Conservation (phyloP, 2,113 vertebrate species). For the Platanista minor region DNA sequence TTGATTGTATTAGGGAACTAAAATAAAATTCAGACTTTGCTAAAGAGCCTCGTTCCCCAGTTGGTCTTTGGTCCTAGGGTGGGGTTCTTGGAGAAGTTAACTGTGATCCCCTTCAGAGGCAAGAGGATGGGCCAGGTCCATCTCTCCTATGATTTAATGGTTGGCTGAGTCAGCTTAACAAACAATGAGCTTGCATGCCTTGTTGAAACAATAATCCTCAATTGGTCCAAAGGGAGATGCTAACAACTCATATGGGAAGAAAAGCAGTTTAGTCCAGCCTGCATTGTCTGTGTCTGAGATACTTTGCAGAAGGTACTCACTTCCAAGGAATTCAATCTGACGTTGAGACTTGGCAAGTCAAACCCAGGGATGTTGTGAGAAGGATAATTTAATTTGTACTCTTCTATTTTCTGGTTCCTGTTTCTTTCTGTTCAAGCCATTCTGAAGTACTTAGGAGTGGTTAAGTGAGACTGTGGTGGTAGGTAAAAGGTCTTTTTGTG, state of each 20-base stretch:
- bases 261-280: background rate
- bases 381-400: background rate
- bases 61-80: background rate
- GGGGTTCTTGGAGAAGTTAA: background rate
- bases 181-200: constrained; percentile 3
- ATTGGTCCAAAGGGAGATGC: background rate
- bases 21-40: constrained; percentile 9
- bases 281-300: background rate
- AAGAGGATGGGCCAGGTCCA: background rate
- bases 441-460: background rate
- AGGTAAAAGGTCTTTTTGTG: background rate
- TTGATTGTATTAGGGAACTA: background rate
- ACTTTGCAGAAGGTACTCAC: background rate
- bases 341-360: background rate
- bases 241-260: background rate
- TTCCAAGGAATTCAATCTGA: background rate
- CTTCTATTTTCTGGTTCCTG: background rate
- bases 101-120: background rate
- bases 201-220: background rate
- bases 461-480: background rate
- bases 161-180: background rate
- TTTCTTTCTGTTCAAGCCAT: background rate
- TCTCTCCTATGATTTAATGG: constrained; percentile 5
- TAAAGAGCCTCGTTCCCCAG: background rate
- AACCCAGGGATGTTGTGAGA: background rate